Conservation (phyloP, 2,113 vertebrate genomes). For the Uropsilus gracilis region DNA sequence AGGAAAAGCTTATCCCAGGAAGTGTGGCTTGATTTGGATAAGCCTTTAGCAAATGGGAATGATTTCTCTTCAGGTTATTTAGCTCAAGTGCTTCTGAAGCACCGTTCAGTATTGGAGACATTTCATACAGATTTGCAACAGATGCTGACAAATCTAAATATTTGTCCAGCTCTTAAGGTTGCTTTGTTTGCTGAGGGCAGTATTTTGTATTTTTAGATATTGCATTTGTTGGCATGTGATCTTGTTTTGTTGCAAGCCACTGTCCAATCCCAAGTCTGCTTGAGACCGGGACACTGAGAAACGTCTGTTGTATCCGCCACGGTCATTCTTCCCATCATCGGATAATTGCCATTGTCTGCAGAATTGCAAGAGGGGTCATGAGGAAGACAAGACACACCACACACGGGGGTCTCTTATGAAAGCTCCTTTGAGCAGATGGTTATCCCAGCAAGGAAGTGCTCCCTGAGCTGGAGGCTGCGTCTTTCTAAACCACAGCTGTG, state of each 20-base stretch:
- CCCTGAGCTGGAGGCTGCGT: not conserved
- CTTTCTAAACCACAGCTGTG: constrained; percentile 12
- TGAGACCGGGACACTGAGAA: constrained; percentile 63
- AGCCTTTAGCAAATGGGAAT: constrained; percentile 28
- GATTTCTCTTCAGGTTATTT: constrained; percentile 67
- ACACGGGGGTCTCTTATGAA: not conserved
- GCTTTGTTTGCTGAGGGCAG: constrained; percentile 68
- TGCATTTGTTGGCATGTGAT: constrained; percentile 46
- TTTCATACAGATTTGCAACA: constrained; percentile 68
- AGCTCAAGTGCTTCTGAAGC: constrained; percentile 54
- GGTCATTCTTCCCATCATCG: constrained; percentile 74
- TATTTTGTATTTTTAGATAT: constrained; percentile 55
- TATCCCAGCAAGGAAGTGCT: constrained; percentile 1
- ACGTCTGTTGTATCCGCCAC: constrained; percentile 33
- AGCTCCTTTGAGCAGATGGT: constrained; percentile 37
- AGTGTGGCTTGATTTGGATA: constrained; percentile 16
- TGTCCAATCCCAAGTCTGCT: constrained; percentile 60
- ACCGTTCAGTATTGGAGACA: constrained; percentile 55
- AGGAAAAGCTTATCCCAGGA: not conserved
- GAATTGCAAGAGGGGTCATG: constrained; percentile 15
- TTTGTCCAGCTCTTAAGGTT: constrained; percentile 40
- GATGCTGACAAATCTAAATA: constrained; percentile 72
- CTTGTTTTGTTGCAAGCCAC: constrained; percentile 49
- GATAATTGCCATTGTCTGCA: constrained; percentile 70
- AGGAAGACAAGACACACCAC: constrained; percentile 41